Evolutionary conservation across 2,113 vertebrate genomes (phyloP).

Genomic region (Trematocara unimaculatum): DNA sequence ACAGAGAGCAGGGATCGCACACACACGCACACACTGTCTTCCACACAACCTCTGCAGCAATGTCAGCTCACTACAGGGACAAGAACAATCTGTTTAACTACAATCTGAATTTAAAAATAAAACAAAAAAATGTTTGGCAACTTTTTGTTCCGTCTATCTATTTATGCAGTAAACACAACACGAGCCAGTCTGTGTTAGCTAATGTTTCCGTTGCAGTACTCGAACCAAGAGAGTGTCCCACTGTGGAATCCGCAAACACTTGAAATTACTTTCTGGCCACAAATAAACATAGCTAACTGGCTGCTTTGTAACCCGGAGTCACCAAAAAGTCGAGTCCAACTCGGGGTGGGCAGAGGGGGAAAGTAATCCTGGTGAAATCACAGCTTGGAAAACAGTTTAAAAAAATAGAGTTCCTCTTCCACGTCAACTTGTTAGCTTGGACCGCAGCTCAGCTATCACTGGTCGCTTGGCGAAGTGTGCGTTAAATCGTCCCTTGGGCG

Average conservation of each 20-base stretch:
- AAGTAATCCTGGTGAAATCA: slow-evolving; percentile 24
- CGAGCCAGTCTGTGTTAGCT: slow-evolving; percentile 71
- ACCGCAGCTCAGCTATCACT: not conserved
- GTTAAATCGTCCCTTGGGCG: not conserved
- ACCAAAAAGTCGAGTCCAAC: not conserved
- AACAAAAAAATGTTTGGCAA: not conserved
- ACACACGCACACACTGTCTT: not conserved
- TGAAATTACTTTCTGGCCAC: slow-evolving; percentile 56
- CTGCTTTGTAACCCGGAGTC: slow-evolving; percentile 14
- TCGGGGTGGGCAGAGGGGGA: not conserved
- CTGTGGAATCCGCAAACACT: slow-evolving; percentile 53
- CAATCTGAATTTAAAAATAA: not conserved
- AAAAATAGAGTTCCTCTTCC: slow-evolving; percentile 45
- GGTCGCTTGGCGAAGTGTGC: not conserved
- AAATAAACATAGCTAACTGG: slow-evolving; percentile 66
- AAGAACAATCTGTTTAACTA: not conserved
- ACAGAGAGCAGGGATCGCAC: not conserved
- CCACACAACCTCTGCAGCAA: not conserved
- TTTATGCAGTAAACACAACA: slow-evolving; percentile 29
- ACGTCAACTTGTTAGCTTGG: slow-evolving; percentile 59
- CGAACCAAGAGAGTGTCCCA: slow-evolving; percentile 64
- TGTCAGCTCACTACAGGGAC: not conserved
- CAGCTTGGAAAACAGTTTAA: not conserved
- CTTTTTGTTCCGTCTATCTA: not conserved
- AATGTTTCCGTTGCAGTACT: slow-evolving; percentile 65